A percentile compares a stretch with the other conserved stretches of the same genome.
phyloP scores from a whole-genome alignment of 2,888 invertebrate species.

The Lamellibrachia columna region DNA sequence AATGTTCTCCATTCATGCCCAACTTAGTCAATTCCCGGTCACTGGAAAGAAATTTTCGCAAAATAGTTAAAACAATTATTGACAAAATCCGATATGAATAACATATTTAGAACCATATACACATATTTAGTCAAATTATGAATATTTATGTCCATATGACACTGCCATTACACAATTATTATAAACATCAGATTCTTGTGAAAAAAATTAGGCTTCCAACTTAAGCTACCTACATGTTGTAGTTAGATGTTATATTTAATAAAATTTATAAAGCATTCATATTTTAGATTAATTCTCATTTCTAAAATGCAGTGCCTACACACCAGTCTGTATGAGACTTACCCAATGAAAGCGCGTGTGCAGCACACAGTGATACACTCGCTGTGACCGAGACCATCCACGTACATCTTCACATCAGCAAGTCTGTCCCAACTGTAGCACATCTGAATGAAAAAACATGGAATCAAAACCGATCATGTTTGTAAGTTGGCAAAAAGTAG shows the following conservation, averaged over 20 bases:
- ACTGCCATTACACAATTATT: too few relatives aligned
- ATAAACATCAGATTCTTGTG: too few relatives aligned
- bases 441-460: constrained; percentile 41
- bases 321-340: neutral
- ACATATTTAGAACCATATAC: neutral
- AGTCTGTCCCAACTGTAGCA: constrained; percentile 56
- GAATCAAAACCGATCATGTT: neutral
- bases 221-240: too few relatives aligned
- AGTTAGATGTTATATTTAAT: neutral
- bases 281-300: neutral
- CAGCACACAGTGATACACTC: constrained; percentile 48
- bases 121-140: neutral
- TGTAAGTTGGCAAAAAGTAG: neutral
- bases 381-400: constrained; percentile 27
- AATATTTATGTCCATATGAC: too few relatives aligned
- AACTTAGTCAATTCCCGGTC: constrained; percentile 25
- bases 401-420: constrained; percentile 49
- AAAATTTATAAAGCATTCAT: neutral
- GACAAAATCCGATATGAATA: neutral
- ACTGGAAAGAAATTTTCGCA: constrained; percentile 22
- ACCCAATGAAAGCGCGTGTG: constrained; percentile 55
- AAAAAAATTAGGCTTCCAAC: too few relatives aligned
- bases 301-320: neutral
- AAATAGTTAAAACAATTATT: neutral
- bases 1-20: neutral